A percentile compares a stretch with the other conserved stretches of the same genome.
These are phyloP conservation scores for Tinamus guttatus DNA, from an alignment of 2,113 vertebrate genomes.

Conservation along the genomic window DNA sequence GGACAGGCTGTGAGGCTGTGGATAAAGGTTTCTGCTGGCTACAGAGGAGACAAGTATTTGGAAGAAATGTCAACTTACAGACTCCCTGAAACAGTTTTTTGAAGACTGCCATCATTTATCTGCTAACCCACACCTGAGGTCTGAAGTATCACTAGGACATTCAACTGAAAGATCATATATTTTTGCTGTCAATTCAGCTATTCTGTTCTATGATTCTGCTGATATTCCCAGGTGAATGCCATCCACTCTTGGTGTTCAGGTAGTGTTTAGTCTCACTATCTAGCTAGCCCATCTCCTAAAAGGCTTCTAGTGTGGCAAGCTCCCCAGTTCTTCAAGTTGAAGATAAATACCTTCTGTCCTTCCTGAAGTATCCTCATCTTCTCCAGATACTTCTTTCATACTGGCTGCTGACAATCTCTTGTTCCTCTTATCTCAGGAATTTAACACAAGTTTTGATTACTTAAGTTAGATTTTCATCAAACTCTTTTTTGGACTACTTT, in stretches of 20 bases:
- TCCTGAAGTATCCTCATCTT: neutral
- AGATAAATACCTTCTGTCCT: neutral
- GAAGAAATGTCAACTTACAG: rapidly evolving
- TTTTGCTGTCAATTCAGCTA: neutral
- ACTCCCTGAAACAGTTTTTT: rapidly evolving
- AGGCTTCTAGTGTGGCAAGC: neutral
- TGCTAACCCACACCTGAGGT: neutral
- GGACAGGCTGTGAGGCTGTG: neutral
- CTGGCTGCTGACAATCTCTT: neutral
- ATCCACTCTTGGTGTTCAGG: neutral
- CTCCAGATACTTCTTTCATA: neutral
- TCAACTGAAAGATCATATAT: neutral
- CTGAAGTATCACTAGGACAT: neutral
- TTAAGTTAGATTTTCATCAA: neutral
- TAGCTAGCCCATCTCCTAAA: neutral
- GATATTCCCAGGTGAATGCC: neutral
- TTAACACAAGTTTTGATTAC: neutral
- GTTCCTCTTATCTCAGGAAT: neutral
- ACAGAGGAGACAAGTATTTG: neutral
- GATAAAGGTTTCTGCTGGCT: neutral
- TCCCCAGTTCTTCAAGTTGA: rapidly evolving
- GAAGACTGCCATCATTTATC: rapidly evolving
- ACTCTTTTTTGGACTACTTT: neutral
- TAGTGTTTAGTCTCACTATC: neutral
- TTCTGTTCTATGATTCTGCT: neutral